Percentiles rank a stretch among this genome's conserved stretches.
These are phyloP conservation scores for Brachynemurus nebulosus DNA, from an alignment of 2,888 invertebrate genomes.

Conservation along the genomic window DNA sequence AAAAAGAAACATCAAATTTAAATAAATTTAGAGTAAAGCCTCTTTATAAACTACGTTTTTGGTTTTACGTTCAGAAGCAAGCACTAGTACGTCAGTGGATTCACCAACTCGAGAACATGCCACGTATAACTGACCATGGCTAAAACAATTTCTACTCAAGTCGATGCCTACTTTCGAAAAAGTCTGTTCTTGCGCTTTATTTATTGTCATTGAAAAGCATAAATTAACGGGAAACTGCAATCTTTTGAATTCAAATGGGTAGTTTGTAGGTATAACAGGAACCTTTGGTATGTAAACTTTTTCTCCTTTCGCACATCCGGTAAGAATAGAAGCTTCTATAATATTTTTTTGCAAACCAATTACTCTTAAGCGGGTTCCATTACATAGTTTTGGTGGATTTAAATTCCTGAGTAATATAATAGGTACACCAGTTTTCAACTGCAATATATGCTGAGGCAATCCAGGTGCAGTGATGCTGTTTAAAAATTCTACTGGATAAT, in stretches of 20 bases:
- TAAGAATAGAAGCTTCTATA: slow-evolving; percentile 14
- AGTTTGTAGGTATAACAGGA: slow-evolving; percentile 15
- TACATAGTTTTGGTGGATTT: slow-evolving; percentile 17
- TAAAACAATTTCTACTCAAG: slow-evolving; percentile 14
- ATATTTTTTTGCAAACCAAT: slow-evolving; percentile 11
- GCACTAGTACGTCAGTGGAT: too few species aligned
- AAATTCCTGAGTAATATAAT: slow-evolving; percentile 14
- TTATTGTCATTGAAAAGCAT: slow-evolving; percentile 11
- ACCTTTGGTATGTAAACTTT: slow-evolving; percentile 15
- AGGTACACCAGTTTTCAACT: slow-evolving; percentile 14
- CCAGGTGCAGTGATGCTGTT: slow-evolving; percentile 14
- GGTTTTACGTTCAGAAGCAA: too few species aligned
- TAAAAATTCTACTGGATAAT: slow-evolving; percentile 17
- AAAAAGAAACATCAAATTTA: too few species aligned
- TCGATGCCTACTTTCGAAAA: slow-evolving; percentile 14
- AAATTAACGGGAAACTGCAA: slow-evolving; percentile 13
- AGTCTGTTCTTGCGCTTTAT: slow-evolving; percentile 15
- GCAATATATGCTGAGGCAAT: slow-evolving; percentile 14
- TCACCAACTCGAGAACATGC: slow-evolving; percentile 12
- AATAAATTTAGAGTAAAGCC: too few species aligned
- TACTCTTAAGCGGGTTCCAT: slow-evolving; percentile 16
- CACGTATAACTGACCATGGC: slow-evolving; percentile 15
- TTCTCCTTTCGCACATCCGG: slow-evolving; percentile 12
- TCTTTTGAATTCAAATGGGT: slow-evolving; percentile 16
- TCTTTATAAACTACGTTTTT: too few species aligned